Conservation (phyloP, 2,888 invertebrate species). For the Abrostola tripartita region DNA sequence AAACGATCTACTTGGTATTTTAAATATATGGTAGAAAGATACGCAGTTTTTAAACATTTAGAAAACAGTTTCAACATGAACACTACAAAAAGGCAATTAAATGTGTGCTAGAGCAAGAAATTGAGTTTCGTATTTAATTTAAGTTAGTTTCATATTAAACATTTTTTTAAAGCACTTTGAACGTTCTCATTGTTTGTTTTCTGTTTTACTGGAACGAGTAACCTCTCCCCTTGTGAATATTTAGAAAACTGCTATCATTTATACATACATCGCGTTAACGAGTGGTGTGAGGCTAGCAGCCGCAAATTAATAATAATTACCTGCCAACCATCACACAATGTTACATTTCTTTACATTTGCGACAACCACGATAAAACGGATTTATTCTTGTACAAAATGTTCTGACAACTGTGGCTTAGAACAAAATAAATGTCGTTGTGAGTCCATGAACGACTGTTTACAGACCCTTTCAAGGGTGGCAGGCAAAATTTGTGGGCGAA, state of each 20-base stretch:
- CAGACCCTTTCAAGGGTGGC: no score
- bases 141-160: conserved; percentile 15
- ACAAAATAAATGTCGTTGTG: no score
- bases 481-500: no score
- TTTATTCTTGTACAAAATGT: neutral
- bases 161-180: conserved; percentile 12
- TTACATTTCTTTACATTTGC: neutral
- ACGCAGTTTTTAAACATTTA: conserved; percentile 14
- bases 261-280: conserved; percentile 18
- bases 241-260: conserved; percentile 8
- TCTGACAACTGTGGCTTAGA: no score
- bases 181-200: conserved; percentile 9
- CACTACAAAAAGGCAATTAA: conserved; percentile 5
- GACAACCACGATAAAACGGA: neutral
- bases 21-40: conserved; percentile 13
- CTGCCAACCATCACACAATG: conserved; percentile 4
- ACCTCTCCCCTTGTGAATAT: conserved; percentile 1
- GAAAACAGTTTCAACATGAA: conserved; percentile 12
- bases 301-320: conserved; percentile 13
- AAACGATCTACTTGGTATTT: neutral
- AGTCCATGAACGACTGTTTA: no score
- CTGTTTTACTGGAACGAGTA: conserved; percentile 11
- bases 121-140: conserved; percentile 28
- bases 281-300: conserved; percentile 1
- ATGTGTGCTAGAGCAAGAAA: conserved; percentile 6